Conservation (phyloP, 2,113 vertebrate genomes). For the Brienomyrus longianalis region DNA sequence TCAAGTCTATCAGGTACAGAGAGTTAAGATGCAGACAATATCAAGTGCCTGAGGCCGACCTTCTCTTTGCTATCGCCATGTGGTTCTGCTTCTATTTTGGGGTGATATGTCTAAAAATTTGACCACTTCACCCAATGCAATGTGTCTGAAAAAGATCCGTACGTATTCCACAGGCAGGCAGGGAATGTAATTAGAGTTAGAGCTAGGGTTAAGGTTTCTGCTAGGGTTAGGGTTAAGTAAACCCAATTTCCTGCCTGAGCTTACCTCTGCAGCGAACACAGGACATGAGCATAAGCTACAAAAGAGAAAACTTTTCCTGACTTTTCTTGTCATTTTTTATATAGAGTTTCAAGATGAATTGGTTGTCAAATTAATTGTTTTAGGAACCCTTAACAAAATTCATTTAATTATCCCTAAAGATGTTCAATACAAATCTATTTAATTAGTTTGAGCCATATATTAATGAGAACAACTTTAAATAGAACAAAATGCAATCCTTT, state of each 20-base stretch:
- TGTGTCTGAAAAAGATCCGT: neutral
- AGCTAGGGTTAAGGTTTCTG: neutral
- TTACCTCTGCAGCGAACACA: neutral
- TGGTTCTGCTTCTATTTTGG: neutral
- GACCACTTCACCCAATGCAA: neutral
- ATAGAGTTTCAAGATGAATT: neutral
- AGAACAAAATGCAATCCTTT: conserved; percentile 1
- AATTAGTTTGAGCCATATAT: neutral
- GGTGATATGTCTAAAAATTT: neutral
- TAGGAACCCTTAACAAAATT: neutral
- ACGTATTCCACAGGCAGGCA: neutral
- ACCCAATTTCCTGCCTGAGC: neutral
- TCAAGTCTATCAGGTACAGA: neutral
- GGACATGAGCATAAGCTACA: neutral
- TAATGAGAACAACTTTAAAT: conserved; percentile 8
- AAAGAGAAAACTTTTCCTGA: neutral
- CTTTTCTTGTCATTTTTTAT: neutral
- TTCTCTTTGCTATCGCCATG: neutral
- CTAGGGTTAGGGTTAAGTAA: neutral
- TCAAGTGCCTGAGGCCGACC: neutral
- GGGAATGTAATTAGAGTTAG: neutral
- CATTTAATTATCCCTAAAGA: neutral
- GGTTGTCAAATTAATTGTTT: conserved; percentile 3
- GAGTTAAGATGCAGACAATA: neutral
- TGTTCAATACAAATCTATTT: neutral